These are phyloP conservation scores for Erethizon dorsatum DNA, from an alignment of 2,797 vertebrate species.

Conservation along the genomic window DNA sequence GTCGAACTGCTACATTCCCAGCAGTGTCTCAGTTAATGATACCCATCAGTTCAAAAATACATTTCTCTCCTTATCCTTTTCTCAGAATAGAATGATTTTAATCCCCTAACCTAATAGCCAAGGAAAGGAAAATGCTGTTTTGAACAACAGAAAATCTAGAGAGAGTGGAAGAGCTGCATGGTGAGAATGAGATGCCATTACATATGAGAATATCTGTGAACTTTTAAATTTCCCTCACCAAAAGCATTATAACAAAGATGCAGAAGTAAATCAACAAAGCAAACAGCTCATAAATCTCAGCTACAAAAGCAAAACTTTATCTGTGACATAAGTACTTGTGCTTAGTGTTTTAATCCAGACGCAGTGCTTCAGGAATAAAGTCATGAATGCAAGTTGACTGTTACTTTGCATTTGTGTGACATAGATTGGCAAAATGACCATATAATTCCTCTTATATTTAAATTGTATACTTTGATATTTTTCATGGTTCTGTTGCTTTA, in stretches of 20 bases:
- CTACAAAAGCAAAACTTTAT: neutral
- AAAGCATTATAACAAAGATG: neutral
- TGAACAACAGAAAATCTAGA: neutral
- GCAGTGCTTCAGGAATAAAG: neutral
- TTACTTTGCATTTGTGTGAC: neutral
- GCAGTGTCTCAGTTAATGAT: slow-evolving; percentile 68
- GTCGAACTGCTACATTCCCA: slow-evolving; percentile 34
- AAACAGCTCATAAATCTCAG: neutral
- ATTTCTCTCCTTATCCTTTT: slow-evolving; percentile 55
- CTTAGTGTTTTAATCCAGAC: neutral
- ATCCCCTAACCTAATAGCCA: slow-evolving; percentile 43
- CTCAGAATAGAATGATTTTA: slow-evolving; percentile 47
- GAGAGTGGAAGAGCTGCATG: neutral
- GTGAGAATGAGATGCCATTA: neutral
- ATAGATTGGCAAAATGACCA: neutral
- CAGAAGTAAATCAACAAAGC: neutral
- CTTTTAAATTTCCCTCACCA: neutral
- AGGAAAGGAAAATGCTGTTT: neutral
- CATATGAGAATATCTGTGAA: neutral
- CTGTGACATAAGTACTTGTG: neutral
- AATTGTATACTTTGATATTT: neutral
- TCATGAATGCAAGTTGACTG: neutral
- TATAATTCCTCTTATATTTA: neutral
- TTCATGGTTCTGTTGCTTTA: neutral
- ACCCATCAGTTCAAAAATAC: slow-evolving; percentile 29